These are phyloP conservation scores for Beroe forskalii DNA, from an alignment of 37 sponge, comb jelly and placozoan genomes.

Conservation along the genomic window DNA sequence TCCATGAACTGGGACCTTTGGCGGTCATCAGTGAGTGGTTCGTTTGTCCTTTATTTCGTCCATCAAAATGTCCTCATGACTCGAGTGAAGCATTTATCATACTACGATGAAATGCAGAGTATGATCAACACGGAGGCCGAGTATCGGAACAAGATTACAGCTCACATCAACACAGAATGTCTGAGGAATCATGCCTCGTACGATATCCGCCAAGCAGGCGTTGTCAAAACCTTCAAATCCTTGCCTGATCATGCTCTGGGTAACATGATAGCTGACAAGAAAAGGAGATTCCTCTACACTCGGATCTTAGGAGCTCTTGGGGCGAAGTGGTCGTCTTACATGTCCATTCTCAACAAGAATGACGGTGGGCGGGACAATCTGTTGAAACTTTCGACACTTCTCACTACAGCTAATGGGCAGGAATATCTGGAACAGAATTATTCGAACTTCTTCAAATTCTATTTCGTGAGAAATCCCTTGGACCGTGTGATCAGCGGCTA, in stretches of 20 bases:
- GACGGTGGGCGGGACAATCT: neutral
- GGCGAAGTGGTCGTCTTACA: constrained; percentile 1
- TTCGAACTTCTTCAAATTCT: constrained; percentile 22
- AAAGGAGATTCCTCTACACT: neutral
- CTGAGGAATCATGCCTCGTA: neutral
- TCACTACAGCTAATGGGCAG: neutral
- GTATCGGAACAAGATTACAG: neutral
- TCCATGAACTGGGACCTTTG: neutral
- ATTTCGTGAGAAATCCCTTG: constrained; percentile 16
- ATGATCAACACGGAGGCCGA: neutral
- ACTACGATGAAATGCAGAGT: neutral
- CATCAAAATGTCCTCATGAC: neutral
- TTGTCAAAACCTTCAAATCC: neutral
- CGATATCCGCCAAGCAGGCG: neutral
- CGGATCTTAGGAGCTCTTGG: neutral
- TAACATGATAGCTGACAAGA: constrained; percentile 16
- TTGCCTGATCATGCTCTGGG: neutral
- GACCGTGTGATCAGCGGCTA: constrained; percentile 20
- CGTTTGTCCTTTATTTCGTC: neutral
- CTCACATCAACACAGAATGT: neutral
- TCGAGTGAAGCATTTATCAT: neutral
- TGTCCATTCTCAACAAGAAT: neutral
- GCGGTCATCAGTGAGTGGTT: neutral
- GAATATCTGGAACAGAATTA: neutral
- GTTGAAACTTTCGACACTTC: neutral